These are phyloP conservation scores for Hippoglossus stenolepis DNA, from an alignment of 2,113 vertebrate genomes.

Conservation along the genomic window DNA sequence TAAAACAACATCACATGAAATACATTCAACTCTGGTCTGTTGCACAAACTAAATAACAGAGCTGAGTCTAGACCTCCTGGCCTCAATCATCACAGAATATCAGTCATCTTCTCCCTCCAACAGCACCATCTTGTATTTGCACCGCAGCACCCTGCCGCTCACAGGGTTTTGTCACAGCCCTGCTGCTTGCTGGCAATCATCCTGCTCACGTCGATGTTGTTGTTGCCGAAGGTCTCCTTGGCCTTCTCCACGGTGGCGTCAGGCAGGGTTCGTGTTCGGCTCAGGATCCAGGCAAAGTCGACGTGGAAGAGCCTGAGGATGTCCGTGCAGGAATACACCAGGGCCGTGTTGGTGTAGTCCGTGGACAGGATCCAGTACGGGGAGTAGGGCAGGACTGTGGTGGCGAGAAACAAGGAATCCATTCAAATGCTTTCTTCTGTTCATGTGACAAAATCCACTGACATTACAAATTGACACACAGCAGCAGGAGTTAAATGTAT, in stretches of 20 bases:
- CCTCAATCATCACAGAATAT: slow-evolving; percentile 5
- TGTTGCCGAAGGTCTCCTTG: slow-evolving; percentile 83
- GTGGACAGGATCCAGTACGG: slow-evolving; percentile 94
- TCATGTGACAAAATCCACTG: too few relatives aligned
- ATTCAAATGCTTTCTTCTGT: background rate
- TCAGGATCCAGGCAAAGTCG: slow-evolving; percentile 90
- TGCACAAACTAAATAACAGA: slow-evolving; percentile 18
- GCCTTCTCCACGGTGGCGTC: slow-evolving; percentile 82
- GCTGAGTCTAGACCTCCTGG: background rate
- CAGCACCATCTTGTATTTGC: slow-evolving; percentile 25
- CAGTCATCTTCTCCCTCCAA: slow-evolving; percentile 12
- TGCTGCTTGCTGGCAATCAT: slow-evolving; percentile 87
- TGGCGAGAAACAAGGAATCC: background rate
- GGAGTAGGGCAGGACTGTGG: slow-evolving; percentile 87
- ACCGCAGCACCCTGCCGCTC: background rate
- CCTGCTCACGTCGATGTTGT: slow-evolving; percentile 85
- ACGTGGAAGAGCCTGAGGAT: slow-evolving; percentile 90
- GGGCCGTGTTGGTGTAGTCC: slow-evolving; percentile 87
- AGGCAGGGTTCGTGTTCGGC: slow-evolving; percentile 85
- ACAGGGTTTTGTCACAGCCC: slow-evolving; percentile 83
- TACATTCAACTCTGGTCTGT: background rate
- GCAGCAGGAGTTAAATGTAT: background rate
- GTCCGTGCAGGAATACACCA: slow-evolving; percentile 92
- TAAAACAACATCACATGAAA: background rate
- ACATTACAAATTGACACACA: background rate